These are phyloP conservation scores for Acrocera orbiculus DNA, from an alignment of 2,888 invertebrate species.

Conservation along the genomic window DNA sequence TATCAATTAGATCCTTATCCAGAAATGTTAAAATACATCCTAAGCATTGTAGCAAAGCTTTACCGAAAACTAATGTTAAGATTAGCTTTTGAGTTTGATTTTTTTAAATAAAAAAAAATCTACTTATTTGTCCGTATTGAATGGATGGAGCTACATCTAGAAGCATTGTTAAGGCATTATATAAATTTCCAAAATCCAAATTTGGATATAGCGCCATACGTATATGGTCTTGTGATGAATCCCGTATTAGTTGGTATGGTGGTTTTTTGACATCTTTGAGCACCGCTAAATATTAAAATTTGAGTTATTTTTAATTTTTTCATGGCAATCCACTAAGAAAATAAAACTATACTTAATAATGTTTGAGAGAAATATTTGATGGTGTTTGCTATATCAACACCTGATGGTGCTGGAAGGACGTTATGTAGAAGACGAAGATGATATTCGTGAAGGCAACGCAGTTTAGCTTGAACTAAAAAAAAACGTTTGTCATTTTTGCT, in stretches of 20 bases:
- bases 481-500: no score
- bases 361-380: constrained; percentile 97
- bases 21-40: constrained; percentile 91
- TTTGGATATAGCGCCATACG: constrained; percentile 88
- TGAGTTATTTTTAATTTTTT: no score
- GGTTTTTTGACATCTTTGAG: constrained; percentile 91
- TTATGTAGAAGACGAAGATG: constrained; percentile 84
- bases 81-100: no score
- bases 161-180: constrained; percentile 59
- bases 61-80: constrained; percentile 59
- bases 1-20: constrained; percentile 90
- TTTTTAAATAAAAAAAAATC: constrained; percentile 5
- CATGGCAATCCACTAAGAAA: no score
- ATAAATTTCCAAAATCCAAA: constrained; percentile 90
- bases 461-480: constrained; percentile 84
- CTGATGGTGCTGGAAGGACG: constrained; percentile 80
- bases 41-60: constrained; percentile 81
- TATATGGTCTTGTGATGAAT: constrained; percentile 66
- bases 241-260: constrained; percentile 78
- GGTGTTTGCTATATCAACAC: constrained; percentile 91
- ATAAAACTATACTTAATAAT: constrained; percentile 59
- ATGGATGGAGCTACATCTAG: constrained; percentile 88
- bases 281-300: constrained; percentile 49
- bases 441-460: constrained; percentile 91
- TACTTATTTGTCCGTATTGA: constrained; percentile 73